Conservation (phyloP, 1,140 invertebrate species). For the Drosophila asahinai region DNA sequence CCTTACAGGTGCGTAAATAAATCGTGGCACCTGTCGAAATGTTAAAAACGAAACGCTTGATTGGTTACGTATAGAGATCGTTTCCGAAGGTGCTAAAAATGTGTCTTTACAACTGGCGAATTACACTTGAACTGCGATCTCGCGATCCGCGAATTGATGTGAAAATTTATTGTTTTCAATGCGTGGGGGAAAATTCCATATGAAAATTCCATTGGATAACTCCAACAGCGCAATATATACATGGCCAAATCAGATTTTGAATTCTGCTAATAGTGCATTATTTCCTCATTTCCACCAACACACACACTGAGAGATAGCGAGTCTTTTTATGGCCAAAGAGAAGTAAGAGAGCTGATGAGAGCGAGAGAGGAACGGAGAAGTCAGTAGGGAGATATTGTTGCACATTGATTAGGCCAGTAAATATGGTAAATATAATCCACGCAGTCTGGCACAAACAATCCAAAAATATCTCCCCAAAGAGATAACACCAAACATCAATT, state of each 20-base stretch:
- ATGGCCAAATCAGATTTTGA: conserved; percentile 20
- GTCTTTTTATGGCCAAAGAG: conserved; percentile 32
- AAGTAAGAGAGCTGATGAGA: conserved; percentile 4
- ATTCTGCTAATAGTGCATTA: conserved; percentile 28
- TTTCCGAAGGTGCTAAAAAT: conserved; percentile 56
- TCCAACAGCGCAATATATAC: conserved; percentile 3
- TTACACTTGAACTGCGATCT: conserved; percentile 36
- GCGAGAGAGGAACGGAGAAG: conserved; percentile 1
- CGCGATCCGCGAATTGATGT: conserved; percentile 12
- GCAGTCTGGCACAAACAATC: conserved; percentile 29
- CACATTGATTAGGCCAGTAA: conserved; percentile 22
- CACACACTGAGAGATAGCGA: conserved; percentile 4
- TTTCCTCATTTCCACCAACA: conserved; percentile 12
- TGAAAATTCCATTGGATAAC: no score
- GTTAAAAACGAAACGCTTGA: conserved; percentile 27
- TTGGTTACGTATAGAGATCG: conserved; percentile 5
- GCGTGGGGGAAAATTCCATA: conserved; percentile 15
- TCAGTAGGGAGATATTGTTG: conserved; percentile 4
- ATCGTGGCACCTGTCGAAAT: conserved; percentile 14
- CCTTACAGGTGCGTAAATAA: conserved; percentile 67
- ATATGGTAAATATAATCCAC: conserved; percentile 37
- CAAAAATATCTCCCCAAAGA: conserved; percentile 19
- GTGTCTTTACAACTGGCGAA: conserved; percentile 30
- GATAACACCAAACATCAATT: conserved; percentile 29
- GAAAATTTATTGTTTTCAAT: conserved; percentile 26